Evolutionary conservation across 2,797 vertebrate genomes (phyloP), one percentile per base, ranked within the genome.

Genomic region (Melanotaenia pygmaea): DNA sequence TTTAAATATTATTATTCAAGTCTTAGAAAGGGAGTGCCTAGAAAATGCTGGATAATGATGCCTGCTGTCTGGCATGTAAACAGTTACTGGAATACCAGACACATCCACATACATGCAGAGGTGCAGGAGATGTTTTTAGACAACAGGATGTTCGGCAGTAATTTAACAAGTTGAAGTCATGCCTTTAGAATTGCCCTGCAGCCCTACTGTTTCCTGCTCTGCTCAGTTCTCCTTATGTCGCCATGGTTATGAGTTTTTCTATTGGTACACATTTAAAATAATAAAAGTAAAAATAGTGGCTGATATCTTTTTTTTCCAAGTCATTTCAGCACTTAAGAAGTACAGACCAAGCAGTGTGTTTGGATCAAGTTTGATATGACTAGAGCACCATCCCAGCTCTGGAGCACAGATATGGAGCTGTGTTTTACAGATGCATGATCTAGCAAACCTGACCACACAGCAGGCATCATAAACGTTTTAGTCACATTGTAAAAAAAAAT

Each of bases 111-210:
- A 30, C 35, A 70, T 68, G 67, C 80, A 75, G 67, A 65, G 81
- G 81, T 82, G 67, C 64, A 76, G 80, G 79, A 76, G 76, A 79
- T 88, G 28, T 86, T 85, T 86, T 90, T 70, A 81, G 85, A 89
- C 87, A 88, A 86, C 90, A 92, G 94, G 93, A 94, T 91, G 90
- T 93, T 80, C 34, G 37, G 59, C 70, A 77, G 80, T 84, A 82
- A 90, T 93, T 89, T 85, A 88, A 89, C 90, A 88, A 68, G 88
- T 91, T 92, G 62, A 80, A 91, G 90, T 93, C 93, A 94, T 90
- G 64, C 75, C 61, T 89, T 72, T 70, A 92, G 83, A 92, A 91
- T 90, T 91, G 84, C 91, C 92, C 89, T 0, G 74, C 85, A 91
- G 91, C 85, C 69, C 28, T 86, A 59, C 82, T 72, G 77, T 71